Evolutionary conservation across 2,113 vertebrate genomes (phyloP).

Genomic region (Bagarius yarrelli): DNA sequence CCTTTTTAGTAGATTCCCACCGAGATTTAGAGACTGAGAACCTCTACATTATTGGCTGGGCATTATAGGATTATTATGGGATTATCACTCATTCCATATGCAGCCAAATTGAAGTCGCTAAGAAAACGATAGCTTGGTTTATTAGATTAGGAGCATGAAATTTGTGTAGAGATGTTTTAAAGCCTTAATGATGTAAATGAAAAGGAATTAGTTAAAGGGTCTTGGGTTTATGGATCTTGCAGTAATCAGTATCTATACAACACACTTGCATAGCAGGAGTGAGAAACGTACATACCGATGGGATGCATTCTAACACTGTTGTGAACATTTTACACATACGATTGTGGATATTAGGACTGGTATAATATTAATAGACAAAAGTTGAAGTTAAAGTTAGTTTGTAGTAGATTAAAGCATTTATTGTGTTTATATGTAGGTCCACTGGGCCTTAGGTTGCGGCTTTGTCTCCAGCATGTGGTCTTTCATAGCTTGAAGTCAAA

Average conservation of each 20-base stretch:
- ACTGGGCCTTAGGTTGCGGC: neutral
- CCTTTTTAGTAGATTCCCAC: slow-evolving; percentile 32
- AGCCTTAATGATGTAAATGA: neutral
- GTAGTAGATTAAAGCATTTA: neutral
- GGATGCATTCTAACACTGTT: neutral
- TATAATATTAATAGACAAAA: neutral
- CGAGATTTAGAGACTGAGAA: slow-evolving; percentile 31
- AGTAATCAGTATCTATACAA: neutral
- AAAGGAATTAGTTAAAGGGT: neutral
- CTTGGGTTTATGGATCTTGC: neutral
- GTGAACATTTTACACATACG: neutral
- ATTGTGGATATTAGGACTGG: neutral
- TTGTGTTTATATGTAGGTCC: neutral
- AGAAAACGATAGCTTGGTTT: neutral
- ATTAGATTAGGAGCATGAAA: neutral
- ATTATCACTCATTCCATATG: neutral
- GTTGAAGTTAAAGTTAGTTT: neutral
- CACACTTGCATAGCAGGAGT: neutral
- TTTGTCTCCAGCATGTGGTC: neutral
- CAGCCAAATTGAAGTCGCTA: neutral
- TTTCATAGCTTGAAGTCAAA: neutral
- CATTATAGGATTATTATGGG: slow-evolving; percentile 6
- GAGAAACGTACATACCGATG: no score
- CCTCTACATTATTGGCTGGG: neutral
- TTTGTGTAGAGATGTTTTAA: no score